Evolutionary conservation across 2,113 vertebrate genomes (phyloP).

Genomic region (Eulacestoma nigropectus): DNA sequence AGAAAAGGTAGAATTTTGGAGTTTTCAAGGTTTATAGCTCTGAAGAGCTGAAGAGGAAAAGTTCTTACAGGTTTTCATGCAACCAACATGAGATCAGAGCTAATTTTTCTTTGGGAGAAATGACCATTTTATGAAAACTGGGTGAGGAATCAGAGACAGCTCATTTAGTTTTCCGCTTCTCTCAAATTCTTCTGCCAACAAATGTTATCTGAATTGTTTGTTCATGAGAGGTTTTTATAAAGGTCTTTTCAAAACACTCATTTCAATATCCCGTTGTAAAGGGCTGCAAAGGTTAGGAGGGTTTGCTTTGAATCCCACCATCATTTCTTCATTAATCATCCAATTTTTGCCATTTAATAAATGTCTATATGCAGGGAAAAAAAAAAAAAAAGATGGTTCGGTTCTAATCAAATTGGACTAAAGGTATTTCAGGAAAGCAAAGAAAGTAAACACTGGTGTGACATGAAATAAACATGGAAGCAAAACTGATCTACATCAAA

Average conservation of each 20-base stretch:
- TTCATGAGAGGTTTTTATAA: constrained; percentile 43
- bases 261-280: not conserved
- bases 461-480: not conserved
- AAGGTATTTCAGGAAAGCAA: not conserved
- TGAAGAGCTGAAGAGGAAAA: not conserved
- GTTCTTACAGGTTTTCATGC: not conserved
- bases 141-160: not conserved
- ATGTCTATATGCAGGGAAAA: not conserved
- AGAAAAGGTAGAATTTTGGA: not conserved
- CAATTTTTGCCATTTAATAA: constrained; percentile 41
- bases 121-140: not conserved
- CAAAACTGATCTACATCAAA: not conserved
- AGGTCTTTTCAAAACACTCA: constrained; percentile 7
- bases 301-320: constrained; percentile 23
- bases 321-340: constrained; percentile 20
- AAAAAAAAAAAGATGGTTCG: not conserved
- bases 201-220: constrained; percentile 41
- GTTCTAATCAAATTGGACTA: not conserved
- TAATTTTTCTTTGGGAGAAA: not conserved
- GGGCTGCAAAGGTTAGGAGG: constrained; percentile 32
- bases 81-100: not conserved
- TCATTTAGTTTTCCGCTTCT: constrained; percentile 10
- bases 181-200: constrained; percentile 36
- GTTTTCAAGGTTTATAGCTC: not conserved
- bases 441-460: not conserved